Percentiles rank a stretch among this genome's conserved stretches.
Conservation (phyloP, 2,888 invertebrate species). For the Dione vanillae region DNA sequence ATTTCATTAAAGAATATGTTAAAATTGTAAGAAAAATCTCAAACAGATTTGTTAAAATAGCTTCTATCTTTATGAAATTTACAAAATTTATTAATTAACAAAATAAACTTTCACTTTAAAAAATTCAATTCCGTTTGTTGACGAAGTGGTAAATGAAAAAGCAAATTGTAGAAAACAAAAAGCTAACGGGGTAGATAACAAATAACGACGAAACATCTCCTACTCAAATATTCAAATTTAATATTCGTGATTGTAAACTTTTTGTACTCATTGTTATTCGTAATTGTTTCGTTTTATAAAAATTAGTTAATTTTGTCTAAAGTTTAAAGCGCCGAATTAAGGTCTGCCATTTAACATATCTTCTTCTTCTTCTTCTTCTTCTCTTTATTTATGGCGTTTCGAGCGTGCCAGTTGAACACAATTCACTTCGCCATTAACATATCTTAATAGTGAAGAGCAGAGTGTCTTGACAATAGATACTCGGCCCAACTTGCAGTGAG, state of each 20-base stretch:
- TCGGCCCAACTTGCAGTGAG: no score
- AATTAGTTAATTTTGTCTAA: slow-evolving; percentile 31
- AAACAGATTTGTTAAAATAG: no score
- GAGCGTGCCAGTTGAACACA: no score
- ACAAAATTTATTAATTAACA: neutral
- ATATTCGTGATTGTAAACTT: slow-evolving; percentile 27
- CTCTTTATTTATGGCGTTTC: no score
- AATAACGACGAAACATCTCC: slow-evolving; percentile 15
- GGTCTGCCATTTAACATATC: neutral
- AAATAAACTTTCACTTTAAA: neutral
- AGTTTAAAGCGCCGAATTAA: neutral
- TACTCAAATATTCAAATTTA: slow-evolving; percentile 20
- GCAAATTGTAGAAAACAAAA: slow-evolving; percentile 12
- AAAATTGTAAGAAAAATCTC: no score
- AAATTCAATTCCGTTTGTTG: neutral
- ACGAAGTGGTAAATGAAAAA: slow-evolving; percentile 15
- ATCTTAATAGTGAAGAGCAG: no score
- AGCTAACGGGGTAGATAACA: slow-evolving; percentile 17
- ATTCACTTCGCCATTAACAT: no score
- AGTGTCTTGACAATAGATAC: no score
- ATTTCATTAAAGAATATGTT: no score
- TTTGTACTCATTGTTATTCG: slow-evolving; percentile 19
- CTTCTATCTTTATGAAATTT: neutral
- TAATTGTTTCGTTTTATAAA: slow-evolving; percentile 29
- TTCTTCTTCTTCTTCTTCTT: no score